Percentiles rank a stretch among this genome's conserved stretches.
These are phyloP conservation scores for Campylomormyrus tamandua DNA, from an alignment of 2,113 vertebrate species.

Conservation along the genomic window DNA sequence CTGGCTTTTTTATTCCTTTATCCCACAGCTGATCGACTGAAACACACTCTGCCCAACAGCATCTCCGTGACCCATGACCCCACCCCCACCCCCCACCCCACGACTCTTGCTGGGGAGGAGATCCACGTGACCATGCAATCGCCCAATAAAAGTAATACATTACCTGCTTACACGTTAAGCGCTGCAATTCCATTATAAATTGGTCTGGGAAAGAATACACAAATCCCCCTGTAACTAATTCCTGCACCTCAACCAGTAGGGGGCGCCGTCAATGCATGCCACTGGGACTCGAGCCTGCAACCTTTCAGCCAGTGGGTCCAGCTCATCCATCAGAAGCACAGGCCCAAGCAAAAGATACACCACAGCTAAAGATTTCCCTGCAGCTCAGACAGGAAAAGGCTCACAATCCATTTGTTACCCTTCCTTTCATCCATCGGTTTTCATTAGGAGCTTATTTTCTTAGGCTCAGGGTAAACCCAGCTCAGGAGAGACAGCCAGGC, in stretches of 20 bases:
- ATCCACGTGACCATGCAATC: conserved; percentile 25
- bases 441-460: neutral
- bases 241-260: neutral
- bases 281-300: neutral
- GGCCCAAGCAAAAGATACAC: neutral
- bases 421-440: neutral
- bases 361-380: neutral
- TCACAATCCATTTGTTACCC: neutral
- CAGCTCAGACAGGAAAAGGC: neutral
- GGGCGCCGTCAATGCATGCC: neutral
- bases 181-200: conserved; percentile 38
- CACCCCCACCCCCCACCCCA: no score
- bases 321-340: neutral
- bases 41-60: neutral
- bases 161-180: conserved; percentile 34
- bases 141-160: conserved; percentile 30
- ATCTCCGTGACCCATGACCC: neutral
- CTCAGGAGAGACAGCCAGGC: neutral
- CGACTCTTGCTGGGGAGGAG: neutral
- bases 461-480: neutral
- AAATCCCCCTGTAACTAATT: conserved; percentile 38
- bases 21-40: neutral
- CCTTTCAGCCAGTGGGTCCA: neutral
- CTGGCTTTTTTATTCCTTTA: neutral
- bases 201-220: conserved; percentile 26